Base-by-base conservation (phyloP, 2,888 invertebrate genomes). In the Zelleria hepariella region DNA sequence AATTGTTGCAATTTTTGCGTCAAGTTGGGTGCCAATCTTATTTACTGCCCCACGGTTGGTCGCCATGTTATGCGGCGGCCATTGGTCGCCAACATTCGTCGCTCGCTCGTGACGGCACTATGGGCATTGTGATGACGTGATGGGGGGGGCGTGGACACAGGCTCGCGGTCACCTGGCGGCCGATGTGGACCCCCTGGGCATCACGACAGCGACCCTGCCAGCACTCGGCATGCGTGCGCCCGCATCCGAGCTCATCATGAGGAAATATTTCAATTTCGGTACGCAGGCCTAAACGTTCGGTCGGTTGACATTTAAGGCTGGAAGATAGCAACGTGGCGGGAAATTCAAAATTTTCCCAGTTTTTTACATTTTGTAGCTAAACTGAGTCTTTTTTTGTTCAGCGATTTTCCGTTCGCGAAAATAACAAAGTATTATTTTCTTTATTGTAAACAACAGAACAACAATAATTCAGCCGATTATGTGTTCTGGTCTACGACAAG, bases 91-190 rank as follows among this genome's bases (percentile, higher is more conserved):
- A 27, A 4, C 21, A 27, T 55, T 55, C 21, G 32, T 55, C 55
- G 55, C 55, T 55, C 55, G 55, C 24, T 57, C 57, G 57, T 57
- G 47, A 10, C 15, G 32, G 20, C 55, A 20, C 18, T 32, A 21
- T 55, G 55, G 55, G 55, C 55, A 54, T 21, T 53, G 23, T 53
- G 15, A 48, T 57, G 56, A 47, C 18, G 51, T 53, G 73, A 73
- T 74, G 70, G n/a, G 53, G 32, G 75, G 76, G 70, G 66, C 66
- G 57, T 62, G 75, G 77, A 77, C 77, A 68, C 91, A 97, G 96
- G 94, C 96, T 83, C 94, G 97, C 86, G 98, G 97, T 78, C 97
- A 98, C 91, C 93, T 96, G 90, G 94, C 96, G 74, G 96, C 97
- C 69, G 94, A 95, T 80, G 90, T 98, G 91, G 98, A 98, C 91